Evolutionary conservation across 2,888 invertebrate species (phyloP), one percentile per base, ranked within the genome.

Genomic region (Cremastinae sp.): DNA sequence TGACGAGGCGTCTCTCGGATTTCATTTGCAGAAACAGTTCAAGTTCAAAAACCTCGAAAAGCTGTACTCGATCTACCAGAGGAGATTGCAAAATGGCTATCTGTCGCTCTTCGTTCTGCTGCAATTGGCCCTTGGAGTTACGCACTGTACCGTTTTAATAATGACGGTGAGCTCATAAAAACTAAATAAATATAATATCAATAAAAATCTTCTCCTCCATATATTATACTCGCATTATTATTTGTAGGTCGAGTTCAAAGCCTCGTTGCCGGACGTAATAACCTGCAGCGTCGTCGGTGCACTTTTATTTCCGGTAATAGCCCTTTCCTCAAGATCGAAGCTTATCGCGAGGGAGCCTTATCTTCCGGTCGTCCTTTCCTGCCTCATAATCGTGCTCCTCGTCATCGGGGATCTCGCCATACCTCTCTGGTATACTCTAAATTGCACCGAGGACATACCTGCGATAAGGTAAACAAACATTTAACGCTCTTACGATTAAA

Each of bases 61-160:
- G 61, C 91, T 96, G 45, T 96, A 95, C 88, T 91, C 93, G 79
- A 92, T 93, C 78, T 96, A 96, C 85, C 95, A 94, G 80, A 93
- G 94, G 82, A 94, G 95, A 83, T 90, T 96, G 75, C 94, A 94
- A 85, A 93, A 95, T 89, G 95, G 95, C 62, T 94, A 95, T 81
- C 93, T 96, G 78, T 94, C 94, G 77, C 92, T 96, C 72, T 96
- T 95, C 89, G 91, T 96, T 78, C 91, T 94, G 18, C 91, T 96
- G 58, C 93, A 95, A 84, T 90, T 93, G 68, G 85, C 93, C 41
- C 92, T 96, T 62, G 93, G 94, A 47, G 89, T 92, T 2, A 89
- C 91, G 0, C 95, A 96, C 85, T 92, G 93, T 45, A 84, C 91
- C 72, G 86, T 93, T 78, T 91, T 95, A 77, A 84, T 93, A 58